Evolutionary conservation across 1,140 invertebrate species (phyloP).

Genomic region (Elymnias hypermnestra): DNA sequence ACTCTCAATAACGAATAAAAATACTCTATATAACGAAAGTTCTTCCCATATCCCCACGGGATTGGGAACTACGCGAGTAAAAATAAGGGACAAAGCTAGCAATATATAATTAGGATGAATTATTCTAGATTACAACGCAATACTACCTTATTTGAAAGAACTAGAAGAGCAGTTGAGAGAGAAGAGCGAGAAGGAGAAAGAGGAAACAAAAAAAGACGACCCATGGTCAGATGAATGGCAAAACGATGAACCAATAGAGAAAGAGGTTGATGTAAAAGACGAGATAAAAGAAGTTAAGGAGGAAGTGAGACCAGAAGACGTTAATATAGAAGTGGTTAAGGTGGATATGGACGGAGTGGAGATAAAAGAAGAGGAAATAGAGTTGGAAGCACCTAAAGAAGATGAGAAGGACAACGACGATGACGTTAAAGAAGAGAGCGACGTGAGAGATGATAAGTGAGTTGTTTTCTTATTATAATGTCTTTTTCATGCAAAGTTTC

Average conservation of each 20-base stretch:
- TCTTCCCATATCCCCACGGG: too few species aligned
- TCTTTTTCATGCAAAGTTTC: too few species aligned
- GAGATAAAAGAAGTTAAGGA: slow-evolving; percentile 24
- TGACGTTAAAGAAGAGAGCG: slow-evolving; percentile 9
- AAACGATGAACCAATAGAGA: slow-evolving; percentile 6
- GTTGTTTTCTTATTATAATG: slow-evolving; percentile 3
- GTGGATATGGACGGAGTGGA: slow-evolving; percentile 21
- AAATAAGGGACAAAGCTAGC: too few species aligned
- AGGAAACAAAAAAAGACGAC: slow-evolving; percentile 30
- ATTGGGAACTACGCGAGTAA: too few species aligned
- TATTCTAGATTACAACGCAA: slow-evolving; percentile 54
- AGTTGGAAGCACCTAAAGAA: background rate
- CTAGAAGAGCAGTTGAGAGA: slow-evolving; percentile 46
- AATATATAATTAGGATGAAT: too few species aligned
- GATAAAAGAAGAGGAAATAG: slow-evolving; percentile 10
- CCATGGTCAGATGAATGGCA: slow-evolving; percentile 20
- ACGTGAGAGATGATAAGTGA: slow-evolving; percentile 31
- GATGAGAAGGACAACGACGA: slow-evolving; percentile 5
- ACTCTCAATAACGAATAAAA: too few species aligned
- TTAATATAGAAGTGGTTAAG: slow-evolving; percentile 12
- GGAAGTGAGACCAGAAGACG: background rate
- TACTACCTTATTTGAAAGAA: slow-evolving; percentile 57
- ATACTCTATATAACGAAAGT: too few species aligned
- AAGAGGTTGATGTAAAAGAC: too few species aligned
- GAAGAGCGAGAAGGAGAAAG: slow-evolving; percentile 29